Evolutionary conservation across 2,888 invertebrate genomes (phyloP).

Genomic region (Stegana nigrithorax): DNA sequence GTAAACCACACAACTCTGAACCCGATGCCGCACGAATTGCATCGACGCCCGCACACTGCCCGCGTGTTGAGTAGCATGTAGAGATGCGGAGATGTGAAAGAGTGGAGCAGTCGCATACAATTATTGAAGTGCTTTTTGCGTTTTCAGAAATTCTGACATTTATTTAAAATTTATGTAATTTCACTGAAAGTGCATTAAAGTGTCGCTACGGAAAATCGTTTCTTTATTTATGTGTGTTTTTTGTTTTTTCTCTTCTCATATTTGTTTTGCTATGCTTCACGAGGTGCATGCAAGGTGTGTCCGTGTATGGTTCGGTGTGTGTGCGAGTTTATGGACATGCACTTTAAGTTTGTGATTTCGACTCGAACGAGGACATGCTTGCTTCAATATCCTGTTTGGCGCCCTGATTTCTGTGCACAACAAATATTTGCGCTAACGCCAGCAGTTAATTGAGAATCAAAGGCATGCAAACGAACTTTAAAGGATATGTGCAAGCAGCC

Average conservation of each 20-base stretch:
- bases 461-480: no score
- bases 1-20: neutral
- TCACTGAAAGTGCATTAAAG: slow-evolving; percentile 34
- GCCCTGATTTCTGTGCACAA: no score
- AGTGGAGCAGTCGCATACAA: slow-evolving; percentile 30
- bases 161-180: slow-evolving; percentile 56
- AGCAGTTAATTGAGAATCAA: no score
- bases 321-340: no score
- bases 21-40: neutral
- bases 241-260: neutral
- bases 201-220: neutral
- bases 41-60: neutral
- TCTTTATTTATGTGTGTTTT: neutral
- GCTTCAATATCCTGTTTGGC: no score
- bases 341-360: no score
- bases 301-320: no score
- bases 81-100: neutral
- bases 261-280: no score
- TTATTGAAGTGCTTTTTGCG: slow-evolving; percentile 44
- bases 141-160: slow-evolving; percentile 39
- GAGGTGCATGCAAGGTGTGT: no score
- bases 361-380: no score
- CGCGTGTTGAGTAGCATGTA: neutral
- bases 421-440: no score
- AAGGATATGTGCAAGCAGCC: no score